Base-by-base conservation (phyloP, 2,888 invertebrate species). In the Xestobium rufovillosum region DNA sequence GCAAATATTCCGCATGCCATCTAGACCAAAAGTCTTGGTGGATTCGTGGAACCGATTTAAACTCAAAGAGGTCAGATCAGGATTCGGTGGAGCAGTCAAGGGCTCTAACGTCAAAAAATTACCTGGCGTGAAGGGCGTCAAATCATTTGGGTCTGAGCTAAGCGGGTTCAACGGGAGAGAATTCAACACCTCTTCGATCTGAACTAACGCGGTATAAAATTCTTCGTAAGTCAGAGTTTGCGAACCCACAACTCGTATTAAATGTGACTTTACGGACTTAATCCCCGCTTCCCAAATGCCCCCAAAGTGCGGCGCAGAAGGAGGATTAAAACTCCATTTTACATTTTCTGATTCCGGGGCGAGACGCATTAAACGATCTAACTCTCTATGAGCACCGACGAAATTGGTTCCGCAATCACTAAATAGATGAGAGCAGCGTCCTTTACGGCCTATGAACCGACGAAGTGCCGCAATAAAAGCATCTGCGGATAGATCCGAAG, bases 201-300 rank as follows among this genome's bases (percentile, higher is more conserved):
- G 54, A 9, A 36, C 38, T 1, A 53, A 14, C 3, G 55, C 11
- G 2, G 57, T 61, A 3, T 41, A 10, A 13, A 58, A 47, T 30
- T 61, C 55, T 36, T 61, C 56, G 26, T 38, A 52, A 4, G 49
- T 59, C 3, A 56, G 26, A 8, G 39, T 39, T 3, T 34, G 17
- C 10, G 44, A 40, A 1, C 53, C 48, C 4, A 53, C 33, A 3
- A 53, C 36, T 9, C 50, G 39, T n/a, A 31, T 31, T 14, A 58
- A 28, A 34, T 55, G 56, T 26, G 29, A 36, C 42, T 61, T 60
- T 0, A 49, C 38, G 1, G 47, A 47, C 33, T 53, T 55, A 1
- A 59, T 44, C 6, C 48, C 51, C 4, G 50, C 44, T 29, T 61
- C 57, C 52, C 52, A 55, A 3, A 57, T 27, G 4, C 59, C 60